phyloP scores from a whole-genome alignment of 1,140 invertebrate species.

The Aphaenogaster floridana region DNA sequence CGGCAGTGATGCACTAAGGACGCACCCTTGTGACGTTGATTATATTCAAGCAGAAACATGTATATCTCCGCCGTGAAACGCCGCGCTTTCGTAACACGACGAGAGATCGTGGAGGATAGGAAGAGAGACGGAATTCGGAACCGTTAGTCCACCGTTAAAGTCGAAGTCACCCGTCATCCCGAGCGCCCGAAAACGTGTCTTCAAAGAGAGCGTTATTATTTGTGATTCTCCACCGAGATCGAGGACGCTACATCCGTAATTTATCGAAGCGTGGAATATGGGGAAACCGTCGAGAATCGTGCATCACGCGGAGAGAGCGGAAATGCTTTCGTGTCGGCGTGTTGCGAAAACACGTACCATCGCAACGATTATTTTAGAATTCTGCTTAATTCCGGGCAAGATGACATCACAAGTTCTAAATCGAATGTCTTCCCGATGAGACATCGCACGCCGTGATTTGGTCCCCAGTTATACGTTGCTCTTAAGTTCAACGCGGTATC shows the following conservation, averaged over 20 bases:
- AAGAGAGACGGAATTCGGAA: conserved; percentile 45
- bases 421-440: background rate
- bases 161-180: conserved; percentile 39
- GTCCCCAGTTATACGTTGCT: background rate
- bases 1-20: conserved; percentile 73
- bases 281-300: conserved; percentile 5
- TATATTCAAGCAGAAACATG: conserved; percentile 67
- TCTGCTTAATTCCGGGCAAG: background rate
- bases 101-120: conserved; percentile 23
- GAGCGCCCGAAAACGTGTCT: conserved; percentile 5
- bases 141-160: conserved; percentile 43
- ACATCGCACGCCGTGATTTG: background rate
- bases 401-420: background rate
- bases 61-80: conserved; percentile 61
- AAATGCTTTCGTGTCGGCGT: background rate
- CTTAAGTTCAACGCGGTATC: background rate
- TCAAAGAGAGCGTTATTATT: conserved; percentile 48
- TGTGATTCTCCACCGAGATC: conserved; percentile 20
- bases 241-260: conserved; percentile 23
- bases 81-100: conserved; percentile 68
- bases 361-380: conserved; percentile 46
- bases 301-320: background rate
- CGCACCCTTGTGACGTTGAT: conserved; percentile 70
- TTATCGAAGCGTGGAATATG: conserved; percentile 42
- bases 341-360: background rate